Base-by-base conservation (phyloP, 1,140 invertebrate species). In the Hylyphantes graminicola region DNA sequence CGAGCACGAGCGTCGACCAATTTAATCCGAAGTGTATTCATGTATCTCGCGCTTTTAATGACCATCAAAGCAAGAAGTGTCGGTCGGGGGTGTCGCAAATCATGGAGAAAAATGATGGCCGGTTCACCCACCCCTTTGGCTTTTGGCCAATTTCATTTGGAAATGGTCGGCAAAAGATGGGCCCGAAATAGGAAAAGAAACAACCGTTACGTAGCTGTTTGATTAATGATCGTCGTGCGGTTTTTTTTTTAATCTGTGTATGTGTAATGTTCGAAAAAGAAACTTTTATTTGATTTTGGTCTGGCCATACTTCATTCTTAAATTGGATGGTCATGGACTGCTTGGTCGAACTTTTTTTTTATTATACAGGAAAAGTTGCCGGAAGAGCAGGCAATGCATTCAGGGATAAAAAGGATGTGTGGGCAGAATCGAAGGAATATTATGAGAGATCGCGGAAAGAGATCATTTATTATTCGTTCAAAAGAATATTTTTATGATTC, bases 251-350 rank as follows among this genome's bases (percentile, higher is more conserved):
- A 19, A 3, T 35, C 17, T 7, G n/a, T 57, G 11, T 21, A 7
- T 35, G 19, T n/a, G 54, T 57, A 55, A 35, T 17, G 7, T 19
- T 48, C 72, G 15, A 35, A 74, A 74, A 74, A 74, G 72, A 57
- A 57, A 74, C 72, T 50, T 74, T 76, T 76, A 64, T 76, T 76
- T 76, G 74, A 76, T 76, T 76, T 76, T 53, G 61, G 74, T 76
- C 54, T 51, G 74, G n/a, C 11, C 72, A 54, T 54, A 70, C 72
- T 59, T 59, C 72, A 57, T 74, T 74, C 72, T 74, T 35, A 59
- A 74, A 74, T 74, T 74, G 72, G 72, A 57, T 74, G 54, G 72
- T 74, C 72, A 74, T 74, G 72, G 72, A 74, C 72, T 74, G 72
- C 53, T 74, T 59, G 72, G 11, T 21, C 13, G 53, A 55, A 74